Evolutionary conservation across 2,113 vertebrate species (phyloP), one percentile per base, ranked within the genome.

Genomic region (Pteropus alecto): DNA sequence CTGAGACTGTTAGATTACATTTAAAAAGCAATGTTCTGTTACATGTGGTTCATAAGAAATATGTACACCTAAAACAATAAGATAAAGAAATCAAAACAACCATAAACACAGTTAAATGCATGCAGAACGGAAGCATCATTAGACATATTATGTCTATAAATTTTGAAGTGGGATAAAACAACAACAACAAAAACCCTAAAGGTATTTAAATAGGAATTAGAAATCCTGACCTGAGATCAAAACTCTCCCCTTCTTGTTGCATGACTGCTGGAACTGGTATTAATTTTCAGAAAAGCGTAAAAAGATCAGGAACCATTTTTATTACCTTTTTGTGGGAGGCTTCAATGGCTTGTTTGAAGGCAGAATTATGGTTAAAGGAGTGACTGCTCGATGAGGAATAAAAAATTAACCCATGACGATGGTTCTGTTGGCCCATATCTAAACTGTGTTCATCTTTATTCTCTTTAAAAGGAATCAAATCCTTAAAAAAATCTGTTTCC

Each of bases 241-340:
- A 73, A 56, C 7, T 83, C 21, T 68, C 7, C 15, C 7, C 2
- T 95, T 87, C 68, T 90, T 35, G 16, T 58, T 54, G 14, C n/a
- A 58, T 28, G 6, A 83, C 85, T 76, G 28, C 48, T 79, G 51
- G 19, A 65, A 56, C 67, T 56, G 15, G 6, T 16, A 2, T 65
- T 96, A 21, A 54, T 67, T 91, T 56, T 0, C 3, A 65, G 43
- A 14, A 93, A 88, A 97, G 14, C 71, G 94, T 86, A 24, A 90
- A 87, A 93, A 0, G 33, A 68, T 12, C 16, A 85, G 21, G 4
- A 10, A n/a, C 4, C 81, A 51, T 21, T 87, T 87, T 83, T 46
- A 54, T 91, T 98, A 99, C 99, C 98, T 98, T 99, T 97, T 98
- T 98, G 91, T 99, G 93, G 22, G 99, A 99, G 3, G 99, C 98